Evolutionary conservation across 2,888 invertebrate genomes (phyloP), one percentile per base, ranked within the genome.

Genomic region (Pycnomerus fuliginosus): DNA sequence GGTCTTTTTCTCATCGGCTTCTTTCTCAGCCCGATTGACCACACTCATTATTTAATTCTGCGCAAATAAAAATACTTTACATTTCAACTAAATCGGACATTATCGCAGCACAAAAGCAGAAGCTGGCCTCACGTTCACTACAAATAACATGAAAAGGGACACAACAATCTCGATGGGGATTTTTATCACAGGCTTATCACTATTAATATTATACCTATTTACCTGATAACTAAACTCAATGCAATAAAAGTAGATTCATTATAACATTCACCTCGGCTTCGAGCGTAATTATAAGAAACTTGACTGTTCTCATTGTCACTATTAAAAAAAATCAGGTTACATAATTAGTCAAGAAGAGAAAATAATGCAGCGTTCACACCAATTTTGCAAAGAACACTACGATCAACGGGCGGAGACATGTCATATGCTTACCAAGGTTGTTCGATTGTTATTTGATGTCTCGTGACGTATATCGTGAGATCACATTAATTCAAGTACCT

Each of bases 1-100:
- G n/a, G 47, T 42, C 23, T 33, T 33, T 42, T 37, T 44, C 23
- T 40, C 31, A 20, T 30, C 36, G 24, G 31, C 20, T 22, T 28
- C 30, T 22, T 41, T 33, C 27, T 37, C 32, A 27, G 29, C 42
- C 33, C 24, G 42, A 30, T 16, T 30, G 44, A 2, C 42, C 20
- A 48, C 52, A 59, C 52, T 57, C 62, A 62, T 62, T 40, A 46
- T 60, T 62, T 53, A 62, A 32, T 50, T 53, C 60, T 61, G 55
- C 52, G 48, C 47, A 55, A 48, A 41, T 20, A 53, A 58, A 50
- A 55, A 46, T 22, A 36, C 23, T 38, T 50, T 50, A 49, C 32
- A 35, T 35, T 24, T 23, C 38, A 11, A 11, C 13, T 34, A 39
- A 33, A 38, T 17, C 31, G 16, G 16, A 40, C 30, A 40, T 28